Evolutionary conservation across 2,113 vertebrate genomes (phyloP), one percentile per base, ranked within the genome.

Genomic region (Carassius auratus): DNA sequence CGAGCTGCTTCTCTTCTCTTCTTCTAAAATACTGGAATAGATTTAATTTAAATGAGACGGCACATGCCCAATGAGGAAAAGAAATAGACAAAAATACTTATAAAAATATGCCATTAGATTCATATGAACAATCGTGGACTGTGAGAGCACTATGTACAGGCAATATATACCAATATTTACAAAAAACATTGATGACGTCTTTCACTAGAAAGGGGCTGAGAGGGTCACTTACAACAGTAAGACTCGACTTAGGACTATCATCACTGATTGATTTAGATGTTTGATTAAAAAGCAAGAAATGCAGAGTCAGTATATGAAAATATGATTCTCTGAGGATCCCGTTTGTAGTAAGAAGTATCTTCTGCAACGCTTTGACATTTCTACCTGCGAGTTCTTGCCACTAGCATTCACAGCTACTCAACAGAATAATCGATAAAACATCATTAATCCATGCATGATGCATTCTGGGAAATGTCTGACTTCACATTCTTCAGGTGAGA

Each of bases 91-190:
- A 79, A 36, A 88, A 86, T 89, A 90, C 95, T 94, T 96, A 96
- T 96, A 96, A 96, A 96, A 96, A 96, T 95, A 96, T 95, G 95
- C 94, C 94, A 94, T 95, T 92, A 93, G 93, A 94, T 94, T 94
- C 92, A 93, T 96, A 95, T 95, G 86, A 94, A 96, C 94, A 95
- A 92, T 94, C 94, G 91, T 93, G 92, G 91, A 93, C 90, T 69
- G 89, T 88, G 91, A 91, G 91, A 92, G 92, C 91, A 91, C 87
- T 96, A 95, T 96, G 94, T 96, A 96, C 96, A 96, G 91, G 94
- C 89, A 91, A 92, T 93, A 94, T 93, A 92, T 93, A 93, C 90
- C 91, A 92, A 93, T 95, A 95, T 95, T 93, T 95, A 95, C 95
- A 95, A 87, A 68, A 89, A 89, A 93, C 92, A 92, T 79, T 87